phyloP scores from a whole-genome alignment of 2,113 vertebrate genomes.

The Daphoenositta chrysoptera region DNA sequence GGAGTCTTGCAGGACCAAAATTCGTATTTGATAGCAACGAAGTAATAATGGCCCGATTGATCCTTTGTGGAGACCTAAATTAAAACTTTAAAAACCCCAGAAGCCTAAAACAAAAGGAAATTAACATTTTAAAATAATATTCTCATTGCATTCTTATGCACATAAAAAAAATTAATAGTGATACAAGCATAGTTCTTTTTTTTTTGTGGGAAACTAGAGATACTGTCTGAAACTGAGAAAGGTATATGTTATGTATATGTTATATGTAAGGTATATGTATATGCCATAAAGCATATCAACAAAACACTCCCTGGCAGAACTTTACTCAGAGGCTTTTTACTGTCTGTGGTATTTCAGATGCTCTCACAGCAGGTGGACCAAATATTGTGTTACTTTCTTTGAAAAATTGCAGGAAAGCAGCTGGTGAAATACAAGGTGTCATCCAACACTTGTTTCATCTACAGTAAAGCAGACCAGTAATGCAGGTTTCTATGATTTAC shows the following conservation, averaged over 20 bases:
- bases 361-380: constrained; percentile 19
- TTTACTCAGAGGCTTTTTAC: constrained; percentile 17
- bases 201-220: not conserved
- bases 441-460: constrained; percentile 2
- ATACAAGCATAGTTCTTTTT: not conserved
- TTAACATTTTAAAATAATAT: not conserved
- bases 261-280: not conserved
- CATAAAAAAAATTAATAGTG: not conserved
- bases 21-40: not conserved
- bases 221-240: not conserved
- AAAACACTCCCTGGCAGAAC: constrained; percentile 2
- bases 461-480: constrained; percentile 20
- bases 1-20: not conserved
- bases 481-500: constrained; percentile 34
- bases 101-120: not conserved
- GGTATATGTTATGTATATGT: not conserved
- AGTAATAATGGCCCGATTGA: not conserved
- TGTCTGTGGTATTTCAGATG: constrained; percentile 28
- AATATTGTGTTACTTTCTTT: constrained; percentile 30
- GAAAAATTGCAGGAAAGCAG: constrained; percentile 25
- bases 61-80: not conserved
- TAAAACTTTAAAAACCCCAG: not conserved
- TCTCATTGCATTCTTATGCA: not conserved
- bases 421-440: constrained; percentile 42
- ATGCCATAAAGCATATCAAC: not conserved